Percentiles rank a stretch among this genome's conserved stretches.
Evolutionary conservation across 2,888 invertebrate genomes (phyloP).

Genomic region (Tetheella fluctuosa): DNA sequence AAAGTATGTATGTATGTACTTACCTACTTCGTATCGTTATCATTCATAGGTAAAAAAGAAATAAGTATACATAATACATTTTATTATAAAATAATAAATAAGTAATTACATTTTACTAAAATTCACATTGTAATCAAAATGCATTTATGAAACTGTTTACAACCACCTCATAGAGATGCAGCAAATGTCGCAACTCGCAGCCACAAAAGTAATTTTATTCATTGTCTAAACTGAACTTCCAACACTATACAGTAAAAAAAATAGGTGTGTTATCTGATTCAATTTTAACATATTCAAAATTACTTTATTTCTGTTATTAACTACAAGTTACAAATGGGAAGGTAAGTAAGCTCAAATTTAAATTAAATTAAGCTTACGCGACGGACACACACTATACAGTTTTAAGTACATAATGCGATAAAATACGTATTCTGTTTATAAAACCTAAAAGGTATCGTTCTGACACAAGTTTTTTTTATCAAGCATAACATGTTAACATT

Average conservation of each 20-base stretch:
- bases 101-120: neutral
- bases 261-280: too few relatives aligned
- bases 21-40: too few relatives aligned
- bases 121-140: neutral
- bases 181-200: neutral
- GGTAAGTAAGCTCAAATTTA: too few relatives aligned
- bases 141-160: neutral
- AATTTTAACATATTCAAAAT: too few relatives aligned
- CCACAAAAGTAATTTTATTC: neutral
- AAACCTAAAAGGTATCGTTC: conserved; percentile 13
- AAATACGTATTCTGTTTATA: conserved; percentile 21
- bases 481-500: neutral
- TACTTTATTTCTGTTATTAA: too few relatives aligned
- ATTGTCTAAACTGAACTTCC: neutral
- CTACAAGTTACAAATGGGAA: too few relatives aligned
- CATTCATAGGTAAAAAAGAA: neutral
- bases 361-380: neutral
- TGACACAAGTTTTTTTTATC: neutral
- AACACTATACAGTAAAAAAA: neutral
- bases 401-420: neutral
- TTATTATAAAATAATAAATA: neutral
- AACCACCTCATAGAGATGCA: neutral
- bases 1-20: too few relatives aligned
- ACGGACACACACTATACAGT: neutral
- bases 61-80: neutral